Percentiles rank a stretch among this genome's conserved stretches.
Evolutionary conservation across 1,140 invertebrate species (phyloP).

Genomic region (Cephus cinctus): DNA sequence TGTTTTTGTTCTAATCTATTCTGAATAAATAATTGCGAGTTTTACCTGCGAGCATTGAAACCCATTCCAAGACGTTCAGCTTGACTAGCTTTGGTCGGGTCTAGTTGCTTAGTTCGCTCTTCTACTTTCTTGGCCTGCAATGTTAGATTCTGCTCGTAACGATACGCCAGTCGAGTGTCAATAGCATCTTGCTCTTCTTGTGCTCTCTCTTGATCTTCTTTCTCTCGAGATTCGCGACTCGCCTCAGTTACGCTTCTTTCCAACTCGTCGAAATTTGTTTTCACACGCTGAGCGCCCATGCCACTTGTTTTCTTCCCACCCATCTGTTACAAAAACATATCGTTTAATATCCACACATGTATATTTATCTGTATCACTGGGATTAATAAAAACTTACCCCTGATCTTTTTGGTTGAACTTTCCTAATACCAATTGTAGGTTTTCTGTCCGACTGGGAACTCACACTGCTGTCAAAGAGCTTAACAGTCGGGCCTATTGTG

Average conservation of each 20-base stretch:
- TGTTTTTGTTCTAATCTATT: too few relatives aligned
- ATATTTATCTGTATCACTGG: background rate
- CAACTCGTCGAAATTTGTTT: constrained; percentile 93
- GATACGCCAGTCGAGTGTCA: constrained; percentile 81
- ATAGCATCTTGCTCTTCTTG: constrained; percentile 63
- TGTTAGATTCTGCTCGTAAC: constrained; percentile 70
- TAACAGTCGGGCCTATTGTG: constrained; percentile 40
- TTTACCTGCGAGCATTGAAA: constrained; percentile 64
- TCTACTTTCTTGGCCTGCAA: constrained; percentile 77
- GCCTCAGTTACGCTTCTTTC: constrained; percentile 82
- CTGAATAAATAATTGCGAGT: constrained; percentile 2
- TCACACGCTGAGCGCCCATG: constrained; percentile 95
- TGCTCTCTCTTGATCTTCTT: constrained; percentile 51
- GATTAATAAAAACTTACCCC: constrained; percentile 56
- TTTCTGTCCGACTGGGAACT: constrained; percentile 59
- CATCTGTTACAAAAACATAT: constrained; percentile 56
- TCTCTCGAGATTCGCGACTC: constrained; percentile 71
- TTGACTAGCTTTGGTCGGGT: constrained; percentile 88
- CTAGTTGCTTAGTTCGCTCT: constrained; percentile 71
- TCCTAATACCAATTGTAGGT: constrained; percentile 70
- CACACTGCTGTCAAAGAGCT: constrained; percentile 40
- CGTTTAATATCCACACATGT: constrained; percentile 1
- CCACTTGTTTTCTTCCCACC: constrained; percentile 81
- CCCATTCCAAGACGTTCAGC: constrained; percentile 95
- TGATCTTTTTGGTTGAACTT: constrained; percentile 63